Percentiles rank a stretch among this genome's conserved stretches.
phyloP scores from a whole-genome alignment of 2,797 vertebrate genomes.

The Hydrocynus forskahlii region DNA sequence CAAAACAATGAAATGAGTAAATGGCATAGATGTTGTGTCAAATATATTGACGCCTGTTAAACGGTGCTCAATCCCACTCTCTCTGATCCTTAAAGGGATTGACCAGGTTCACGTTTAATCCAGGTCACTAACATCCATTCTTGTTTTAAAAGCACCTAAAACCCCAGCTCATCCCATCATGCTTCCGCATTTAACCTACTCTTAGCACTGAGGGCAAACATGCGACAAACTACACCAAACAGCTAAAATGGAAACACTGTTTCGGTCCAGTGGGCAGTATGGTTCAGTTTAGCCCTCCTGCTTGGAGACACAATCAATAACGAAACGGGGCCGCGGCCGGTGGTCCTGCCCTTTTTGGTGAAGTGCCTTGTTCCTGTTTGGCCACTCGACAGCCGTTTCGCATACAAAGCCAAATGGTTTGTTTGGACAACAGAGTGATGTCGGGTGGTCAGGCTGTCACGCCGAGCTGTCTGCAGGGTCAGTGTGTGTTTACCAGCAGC shows the following conservation, averaged over 20 bases:
- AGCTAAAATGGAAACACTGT: background rate
- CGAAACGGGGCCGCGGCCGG: background rate
- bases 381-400: constrained; percentile 8
- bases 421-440: constrained; percentile 26
- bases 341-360: background rate
- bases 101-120: constrained; percentile 17
- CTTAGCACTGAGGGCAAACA: background rate
- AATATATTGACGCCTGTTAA: too few species aligned
- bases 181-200: background rate
- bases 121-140: background rate
- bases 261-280: background rate
- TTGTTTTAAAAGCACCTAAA: background rate
- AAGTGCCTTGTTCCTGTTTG: background rate
- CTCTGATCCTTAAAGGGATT: background rate
- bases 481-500: constrained; percentile 7
- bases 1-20: background rate
- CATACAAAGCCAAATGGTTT: constrained; percentile 18
- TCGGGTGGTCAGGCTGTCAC: background rate
- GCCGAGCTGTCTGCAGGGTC: constrained; percentile 5
- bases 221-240: background rate
- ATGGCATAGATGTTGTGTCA: too few species aligned
- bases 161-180: background rate
- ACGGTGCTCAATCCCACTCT: too few species aligned
- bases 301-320: background rate
- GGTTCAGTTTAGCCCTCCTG: background rate